Percentiles rank a stretch among this genome's conserved stretches.
Conservation (phyloP, 2,797 vertebrate genomes). For the Chloroceryle inda region DNA sequence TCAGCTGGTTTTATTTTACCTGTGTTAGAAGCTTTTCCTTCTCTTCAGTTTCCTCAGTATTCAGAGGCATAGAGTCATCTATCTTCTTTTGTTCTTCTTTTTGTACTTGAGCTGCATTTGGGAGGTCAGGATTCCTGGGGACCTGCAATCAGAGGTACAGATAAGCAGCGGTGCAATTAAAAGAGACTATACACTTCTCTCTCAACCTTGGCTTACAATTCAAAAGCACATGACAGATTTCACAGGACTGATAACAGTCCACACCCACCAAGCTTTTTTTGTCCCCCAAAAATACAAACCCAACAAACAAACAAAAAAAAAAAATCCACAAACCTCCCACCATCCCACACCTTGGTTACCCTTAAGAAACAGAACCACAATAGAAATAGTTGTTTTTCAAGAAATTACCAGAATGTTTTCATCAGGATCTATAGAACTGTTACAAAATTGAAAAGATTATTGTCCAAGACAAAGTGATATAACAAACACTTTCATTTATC, state of each 20-base stretch:
- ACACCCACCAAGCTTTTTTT: not conserved
- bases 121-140: constrained; percentile 86
- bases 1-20: constrained; percentile 68
- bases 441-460: not conserved
- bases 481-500: not conserved
- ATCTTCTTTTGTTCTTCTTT: constrained; percentile 90
- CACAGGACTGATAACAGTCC: not conserved
- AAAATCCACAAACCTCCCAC: no score
- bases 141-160: constrained; percentile 77
- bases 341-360: not conserved
- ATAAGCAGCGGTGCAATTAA: constrained; percentile 9
- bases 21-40: constrained; percentile 90
- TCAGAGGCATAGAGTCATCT: constrained; percentile 87
- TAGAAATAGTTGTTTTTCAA: not conserved
- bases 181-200: not conserved
- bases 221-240: not conserved
- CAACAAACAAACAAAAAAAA: not conserved
- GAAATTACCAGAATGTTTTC: not conserved
- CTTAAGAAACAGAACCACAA: not conserved
- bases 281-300: not conserved
- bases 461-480: not conserved
- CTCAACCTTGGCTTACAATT: constrained; percentile 13
- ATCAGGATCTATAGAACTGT: not conserved
- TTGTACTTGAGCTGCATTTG: constrained; percentile 86
- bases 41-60: constrained; percentile 86